Evolutionary conservation across 2,888 invertebrate genomes (phyloP).

Genomic region (Epirrhoe alternata): DNA sequence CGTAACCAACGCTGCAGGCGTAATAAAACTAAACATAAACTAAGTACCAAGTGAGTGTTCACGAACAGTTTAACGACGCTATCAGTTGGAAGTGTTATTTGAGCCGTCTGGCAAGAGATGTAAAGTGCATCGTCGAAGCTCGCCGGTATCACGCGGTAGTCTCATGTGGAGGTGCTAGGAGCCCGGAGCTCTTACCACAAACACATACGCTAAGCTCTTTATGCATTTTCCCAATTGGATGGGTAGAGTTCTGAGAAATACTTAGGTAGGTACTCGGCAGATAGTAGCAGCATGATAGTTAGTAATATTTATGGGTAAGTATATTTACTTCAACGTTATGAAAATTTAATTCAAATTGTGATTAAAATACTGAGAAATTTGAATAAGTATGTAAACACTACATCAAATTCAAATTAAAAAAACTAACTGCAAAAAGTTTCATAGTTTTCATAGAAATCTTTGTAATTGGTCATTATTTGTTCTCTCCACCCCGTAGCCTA

Average conservation of each 20-base stretch:
- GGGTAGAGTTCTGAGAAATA: conserved; percentile 23
- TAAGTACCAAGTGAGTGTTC: conserved; percentile 64
- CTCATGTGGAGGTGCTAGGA: conserved; percentile 30
- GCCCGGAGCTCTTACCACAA: conserved; percentile 37
- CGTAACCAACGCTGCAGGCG: conserved; percentile 52
- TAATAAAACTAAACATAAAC: conserved; percentile 68
- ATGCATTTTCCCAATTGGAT: conserved; percentile 36
- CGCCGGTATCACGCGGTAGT: conserved; percentile 44
- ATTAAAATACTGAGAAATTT: no score
- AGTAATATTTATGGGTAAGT: neutral
- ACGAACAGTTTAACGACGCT: conserved; percentile 63
- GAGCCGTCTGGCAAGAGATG: conserved; percentile 54
- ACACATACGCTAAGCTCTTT: conserved; percentile 37
- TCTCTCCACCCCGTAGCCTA: conserved; percentile 11
- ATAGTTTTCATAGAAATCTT: conserved; percentile 7
- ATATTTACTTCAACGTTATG: neutral
- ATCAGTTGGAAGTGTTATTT: conserved; percentile 66
- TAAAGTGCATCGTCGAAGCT: conserved; percentile 52
- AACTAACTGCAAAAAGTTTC: neutral
- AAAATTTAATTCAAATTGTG: neutral
- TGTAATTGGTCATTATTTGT: conserved; percentile 16
- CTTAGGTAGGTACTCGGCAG: no score
- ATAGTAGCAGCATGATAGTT: neutral
- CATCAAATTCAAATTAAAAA: neutral
- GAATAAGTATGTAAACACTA: no score